Percentiles rank a stretch among this genome's conserved stretches.
These are phyloP conservation scores for Watsonalla binaria DNA, from an alignment of 2,888 invertebrate species.

Conservation along the genomic window DNA sequence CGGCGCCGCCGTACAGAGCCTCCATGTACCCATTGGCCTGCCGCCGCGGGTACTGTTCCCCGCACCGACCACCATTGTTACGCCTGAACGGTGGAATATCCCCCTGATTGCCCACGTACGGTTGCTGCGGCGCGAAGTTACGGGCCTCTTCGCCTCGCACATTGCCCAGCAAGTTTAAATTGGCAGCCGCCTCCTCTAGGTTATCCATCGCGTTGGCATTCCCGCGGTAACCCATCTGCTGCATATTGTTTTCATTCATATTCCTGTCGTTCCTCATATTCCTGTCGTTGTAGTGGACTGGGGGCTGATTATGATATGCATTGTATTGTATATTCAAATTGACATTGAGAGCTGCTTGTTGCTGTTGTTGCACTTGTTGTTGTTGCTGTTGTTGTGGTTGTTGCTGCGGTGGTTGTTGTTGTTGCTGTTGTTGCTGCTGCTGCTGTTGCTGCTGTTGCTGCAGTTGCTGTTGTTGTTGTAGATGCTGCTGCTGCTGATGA, in stretches of 20 bases:
- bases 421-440: constrained; percentile 38
- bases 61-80: neutral
- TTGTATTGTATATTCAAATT: constrained; percentile 47
- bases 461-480: constrained; percentile 73
- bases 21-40: constrained; percentile 61
- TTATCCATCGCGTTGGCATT: constrained; percentile 48
- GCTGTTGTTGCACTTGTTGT: constrained; percentile 11
- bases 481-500: constrained; percentile 49
- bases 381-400: constrained; percentile 22
- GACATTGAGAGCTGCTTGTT: constrained; percentile 31
- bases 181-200: constrained; percentile 56
- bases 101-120: constrained; percentile 39
- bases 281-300: constrained; percentile 49
- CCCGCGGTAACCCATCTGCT: constrained; percentile 42
- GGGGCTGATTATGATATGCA: constrained; percentile 43
- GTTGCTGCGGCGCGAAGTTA: constrained; percentile 42
- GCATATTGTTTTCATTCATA: constrained; percentile 45
- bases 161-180: constrained; percentile 47
- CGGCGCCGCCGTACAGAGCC: constrained; percentile 39
- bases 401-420: constrained; percentile 35
- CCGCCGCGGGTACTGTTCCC: constrained; percentile 45
- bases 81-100: constrained; percentile 39
- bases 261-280: constrained; percentile 46
- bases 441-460: constrained; percentile 60
- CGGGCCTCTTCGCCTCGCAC: constrained; percentile 38